Base-by-base conservation (phyloP, 2,888 invertebrate species). In the Nemotelus nigrinus region DNA sequence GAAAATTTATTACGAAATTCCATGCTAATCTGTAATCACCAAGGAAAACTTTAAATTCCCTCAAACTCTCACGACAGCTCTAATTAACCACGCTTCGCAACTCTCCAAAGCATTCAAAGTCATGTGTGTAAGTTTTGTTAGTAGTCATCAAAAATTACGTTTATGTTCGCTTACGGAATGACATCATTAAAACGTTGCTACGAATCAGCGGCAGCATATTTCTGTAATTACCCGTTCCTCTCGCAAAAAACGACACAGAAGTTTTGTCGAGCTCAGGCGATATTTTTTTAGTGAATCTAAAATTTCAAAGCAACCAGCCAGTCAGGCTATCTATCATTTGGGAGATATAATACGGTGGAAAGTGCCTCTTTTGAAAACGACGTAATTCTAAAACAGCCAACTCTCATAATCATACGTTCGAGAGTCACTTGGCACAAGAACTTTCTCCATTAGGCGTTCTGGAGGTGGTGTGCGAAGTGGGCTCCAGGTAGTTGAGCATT, bases 261-360 rank as follows among this genome's bases (percentile, higher is more conserved):
- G 25, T 25, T 25, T 25, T 25, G 25, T 25, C 25, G 25, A 25
- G 25, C 25, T 25, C 25, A 25, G 25, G 25, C 25, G 25, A 25
- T 25, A 25, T 25, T 25, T 25, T 25, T 25, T 25, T 25, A 25
- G 25, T 25, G 25, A 25, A 25, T 25, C 25, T 25, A 25, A 25
- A 25, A 25, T 25, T 25, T 25, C 25, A 25, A 25, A 25, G 25
- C 25, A 57, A 2, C 25, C n/a, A 39, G 70, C n/a, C 57, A 50
- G n/a, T 63, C n/a, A 60, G 60, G 63, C 47, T 63, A 63, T 53
- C 55, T 70, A 70, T 70, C 74, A 60, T 74, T 74, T 47, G 63
- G 58, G 74, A 71, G 55, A 57, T 3, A 55, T 25, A 25, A 25
- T 71, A 44, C 48, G 39, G 53, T 25, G 41, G 63, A 39, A 60